phyloP scores from a whole-genome alignment of 2,888 invertebrate species.

The Hyalella azteca region DNA sequence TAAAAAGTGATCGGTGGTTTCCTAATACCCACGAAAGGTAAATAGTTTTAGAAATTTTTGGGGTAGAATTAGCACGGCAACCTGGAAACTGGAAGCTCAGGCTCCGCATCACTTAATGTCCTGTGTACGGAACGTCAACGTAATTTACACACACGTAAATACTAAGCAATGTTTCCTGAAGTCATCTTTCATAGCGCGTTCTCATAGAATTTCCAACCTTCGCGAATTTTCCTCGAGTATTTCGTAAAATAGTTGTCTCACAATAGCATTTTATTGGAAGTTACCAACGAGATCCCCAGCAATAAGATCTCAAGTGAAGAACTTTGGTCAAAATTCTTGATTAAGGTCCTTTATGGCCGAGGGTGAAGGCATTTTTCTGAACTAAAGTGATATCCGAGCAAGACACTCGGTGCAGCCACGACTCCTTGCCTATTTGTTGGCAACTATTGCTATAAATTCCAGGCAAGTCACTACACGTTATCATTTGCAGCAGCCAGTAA shows the following conservation, averaged over 20 bases:
- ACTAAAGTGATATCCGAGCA: slow-evolving; percentile 17
- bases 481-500: slow-evolving; percentile 3
- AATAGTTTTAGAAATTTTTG: too few relatives aligned
- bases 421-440: slow-evolving; percentile 1
- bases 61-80: too few relatives aligned
- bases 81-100: too few relatives aligned
- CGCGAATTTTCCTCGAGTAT: neutral
- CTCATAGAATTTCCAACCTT: slow-evolving; percentile 11
- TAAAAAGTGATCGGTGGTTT: too few relatives aligned
- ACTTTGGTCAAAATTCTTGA: slow-evolving; percentile 27
- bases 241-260: slow-evolving; percentile 4
- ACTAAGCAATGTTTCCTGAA: neutral
- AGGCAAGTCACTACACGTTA: slow-evolving; percentile 27
- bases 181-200: neutral
- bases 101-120: too few relatives aligned
- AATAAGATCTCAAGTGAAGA: slow-evolving; percentile 19
- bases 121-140: neutral
- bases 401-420: slow-evolving; percentile 5
- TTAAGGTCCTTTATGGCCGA: slow-evolving; percentile 22
- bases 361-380: neutral
- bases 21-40: too few relatives aligned
- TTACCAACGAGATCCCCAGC: neutral
- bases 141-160: neutral
- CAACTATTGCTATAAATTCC: slow-evolving; percentile 33
- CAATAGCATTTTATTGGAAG: slow-evolving; percentile 15